phyloP scores from a whole-genome alignment of 2,888 invertebrate genomes.

The Argyra leucocephala region DNA sequence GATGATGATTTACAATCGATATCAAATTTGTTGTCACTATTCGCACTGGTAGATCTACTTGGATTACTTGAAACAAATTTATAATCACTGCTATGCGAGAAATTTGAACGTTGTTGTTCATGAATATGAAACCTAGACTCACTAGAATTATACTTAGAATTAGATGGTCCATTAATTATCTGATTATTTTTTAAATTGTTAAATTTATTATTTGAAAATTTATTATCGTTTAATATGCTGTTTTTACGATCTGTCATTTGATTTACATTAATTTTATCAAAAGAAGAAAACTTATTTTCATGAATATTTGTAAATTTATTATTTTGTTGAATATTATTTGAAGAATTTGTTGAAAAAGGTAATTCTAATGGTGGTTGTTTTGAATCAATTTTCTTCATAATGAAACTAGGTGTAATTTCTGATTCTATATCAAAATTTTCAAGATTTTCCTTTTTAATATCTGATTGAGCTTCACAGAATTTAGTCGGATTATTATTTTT shows the following conservation, averaged over 20 bases:
- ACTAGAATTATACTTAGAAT: not conserved
- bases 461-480: slow-evolving; percentile 23
- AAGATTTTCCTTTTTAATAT: slow-evolving; percentile 33
- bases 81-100: not conserved
- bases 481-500: slow-evolving; percentile 20
- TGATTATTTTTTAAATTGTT: not conserved
- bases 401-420: slow-evolving; percentile 42
- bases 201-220: not conserved
- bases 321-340: not conserved
- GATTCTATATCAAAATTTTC: slow-evolving; percentile 43
- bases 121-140: not conserved
- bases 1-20: not conserved
- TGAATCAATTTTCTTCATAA: slow-evolving; percentile 37
- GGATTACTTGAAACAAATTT: not conserved
- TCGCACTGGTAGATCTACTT: not conserved
- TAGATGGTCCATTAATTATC: not conserved
- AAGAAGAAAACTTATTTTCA: not conserved
- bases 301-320: not conserved
- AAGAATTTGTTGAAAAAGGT: not conserved
- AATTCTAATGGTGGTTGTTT: slow-evolving; percentile 16
- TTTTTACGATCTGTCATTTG: not conserved
- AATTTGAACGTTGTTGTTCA: not conserved
- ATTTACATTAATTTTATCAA: not conserved
- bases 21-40: not conserved
- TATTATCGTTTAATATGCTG: not conserved